These are phyloP conservation scores for Aleiodes sp. DNA, from an alignment of 1,140 invertebrate genomes.

Conservation along the genomic window DNA sequence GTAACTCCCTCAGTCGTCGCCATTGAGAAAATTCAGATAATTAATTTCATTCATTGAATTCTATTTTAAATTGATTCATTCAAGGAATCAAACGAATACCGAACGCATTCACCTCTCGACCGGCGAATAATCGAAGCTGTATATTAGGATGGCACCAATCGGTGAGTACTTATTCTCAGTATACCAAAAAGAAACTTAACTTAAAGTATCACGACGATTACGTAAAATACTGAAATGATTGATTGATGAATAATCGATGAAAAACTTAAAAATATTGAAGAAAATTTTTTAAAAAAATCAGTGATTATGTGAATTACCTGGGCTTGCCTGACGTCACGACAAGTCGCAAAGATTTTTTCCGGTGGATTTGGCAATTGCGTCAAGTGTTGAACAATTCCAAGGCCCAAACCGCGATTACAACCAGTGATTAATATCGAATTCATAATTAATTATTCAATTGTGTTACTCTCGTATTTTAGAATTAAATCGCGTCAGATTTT, in stretches of 20 bases:
- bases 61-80: neutral
- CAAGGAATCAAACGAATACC: neutral
- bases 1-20: no score
- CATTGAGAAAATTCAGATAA: no score
- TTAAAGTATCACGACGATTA: neutral
- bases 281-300: neutral
- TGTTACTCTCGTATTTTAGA: neutral
- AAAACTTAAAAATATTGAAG: neutral
- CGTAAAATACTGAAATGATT: neutral
- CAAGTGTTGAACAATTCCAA: slow-evolving; percentile 82
- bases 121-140: neutral
- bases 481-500: neutral
- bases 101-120: neutral
- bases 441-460: slow-evolving; percentile 63
- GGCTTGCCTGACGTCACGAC: slow-evolving; percentile 73
- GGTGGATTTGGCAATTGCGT: slow-evolving; percentile 65
- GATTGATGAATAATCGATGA: neutral
- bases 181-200: neutral
- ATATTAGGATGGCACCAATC: slow-evolving; percentile 64
- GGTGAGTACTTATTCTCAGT: slow-evolving; percentile 54
- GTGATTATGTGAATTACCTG: slow-evolving; percentile 62
- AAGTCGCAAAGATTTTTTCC: slow-evolving; percentile 77
- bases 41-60: neutral
- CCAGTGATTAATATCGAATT: slow-evolving; percentile 87
- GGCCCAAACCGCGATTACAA: slow-evolving; percentile 86